These are phyloP conservation scores for Eremophila alpestris DNA, from an alignment of 2,797 vertebrate genomes.

Conservation along the genomic window DNA sequence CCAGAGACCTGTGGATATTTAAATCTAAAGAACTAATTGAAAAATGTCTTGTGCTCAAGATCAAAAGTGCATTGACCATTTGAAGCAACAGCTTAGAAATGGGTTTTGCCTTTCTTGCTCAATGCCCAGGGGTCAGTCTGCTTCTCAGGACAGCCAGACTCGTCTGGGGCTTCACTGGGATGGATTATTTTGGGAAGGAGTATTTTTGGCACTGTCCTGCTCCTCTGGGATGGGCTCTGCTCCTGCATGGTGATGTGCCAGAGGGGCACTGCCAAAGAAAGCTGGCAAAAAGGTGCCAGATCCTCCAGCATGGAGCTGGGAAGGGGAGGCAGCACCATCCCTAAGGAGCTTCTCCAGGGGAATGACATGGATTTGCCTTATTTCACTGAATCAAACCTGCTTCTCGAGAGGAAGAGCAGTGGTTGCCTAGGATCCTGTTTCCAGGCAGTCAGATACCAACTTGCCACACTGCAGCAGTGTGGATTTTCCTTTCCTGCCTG, in stretches of 20 bases:
- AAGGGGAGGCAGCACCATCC: neutral
- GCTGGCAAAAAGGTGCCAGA: neutral
- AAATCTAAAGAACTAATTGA: neutral
- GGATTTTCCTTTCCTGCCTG: neutral
- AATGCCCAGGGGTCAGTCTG: neutral
- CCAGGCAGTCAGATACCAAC: slow-evolving; percentile 19
- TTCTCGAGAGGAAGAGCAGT: slow-evolving; percentile 9
- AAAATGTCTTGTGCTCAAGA: neutral
- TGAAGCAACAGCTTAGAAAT: neutral
- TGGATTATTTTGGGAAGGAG: slow-evolving; percentile 2
- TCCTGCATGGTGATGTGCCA: neutral
- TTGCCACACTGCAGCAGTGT: neutral
- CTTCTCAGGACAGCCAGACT: slow-evolving; percentile 12
- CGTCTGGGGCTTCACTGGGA: neutral
- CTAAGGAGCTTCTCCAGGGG: neutral
- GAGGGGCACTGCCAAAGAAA: neutral
- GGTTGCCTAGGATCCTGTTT: slow-evolving; percentile 54
- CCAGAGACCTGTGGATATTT: neutral
- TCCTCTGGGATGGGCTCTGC: neutral
- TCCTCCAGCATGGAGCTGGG: neutral
- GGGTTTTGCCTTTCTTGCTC: neutral
- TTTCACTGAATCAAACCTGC: slow-evolving; percentile 20
- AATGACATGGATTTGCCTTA: neutral
- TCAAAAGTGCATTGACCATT: neutral
- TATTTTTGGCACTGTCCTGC: neutral